These are phyloP conservation scores for Acropora tenuis DNA, from an alignment of 64 coral and sea anemone species.

Conservation along the genomic window DNA sequence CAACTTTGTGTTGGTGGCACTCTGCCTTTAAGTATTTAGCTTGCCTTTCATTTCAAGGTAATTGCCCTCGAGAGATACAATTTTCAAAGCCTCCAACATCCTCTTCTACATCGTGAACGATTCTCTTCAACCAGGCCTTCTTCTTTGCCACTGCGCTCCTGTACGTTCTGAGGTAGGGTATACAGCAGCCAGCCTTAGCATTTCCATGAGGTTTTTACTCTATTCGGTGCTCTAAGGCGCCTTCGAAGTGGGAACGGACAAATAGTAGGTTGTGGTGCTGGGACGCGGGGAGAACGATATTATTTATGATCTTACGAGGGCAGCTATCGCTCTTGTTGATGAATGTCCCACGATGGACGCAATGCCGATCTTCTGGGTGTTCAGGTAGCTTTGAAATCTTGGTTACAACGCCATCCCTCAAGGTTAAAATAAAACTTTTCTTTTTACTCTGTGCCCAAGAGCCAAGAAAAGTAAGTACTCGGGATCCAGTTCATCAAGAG, in stretches of 20 bases:
- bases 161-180: conserved; percentile 52
- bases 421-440: conserved; percentile 25
- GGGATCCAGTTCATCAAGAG: conserved; percentile 44
- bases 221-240: not conserved
- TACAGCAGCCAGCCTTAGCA: not conserved
- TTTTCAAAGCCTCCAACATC: conserved; percentile 26
- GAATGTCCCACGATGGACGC: conserved; percentile 48
- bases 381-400: conserved; percentile 38
- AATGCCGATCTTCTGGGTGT: not conserved
- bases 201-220: conserved; percentile 41
- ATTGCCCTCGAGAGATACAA: conserved; percentile 35
- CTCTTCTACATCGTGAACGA: conserved; percentile 33
- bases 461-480: conserved; percentile 61
- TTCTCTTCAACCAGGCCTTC: not conserved
- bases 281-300: conserved; percentile 18
- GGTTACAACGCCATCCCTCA: not conserved
- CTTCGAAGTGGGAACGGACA: conserved; percentile 39
- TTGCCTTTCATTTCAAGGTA: conserved; percentile 48
- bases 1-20: not conserved
- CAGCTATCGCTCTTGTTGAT: conserved; percentile 48
- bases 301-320: conserved; percentile 29
- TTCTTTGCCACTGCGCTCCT: conserved; percentile 28
- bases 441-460: conserved; percentile 56
- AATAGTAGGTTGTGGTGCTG: conserved; percentile 37
- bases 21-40: conserved; percentile 55